Conservation (phyloP, 2,888 invertebrate species). For the Drosophila hamatofila region DNA sequence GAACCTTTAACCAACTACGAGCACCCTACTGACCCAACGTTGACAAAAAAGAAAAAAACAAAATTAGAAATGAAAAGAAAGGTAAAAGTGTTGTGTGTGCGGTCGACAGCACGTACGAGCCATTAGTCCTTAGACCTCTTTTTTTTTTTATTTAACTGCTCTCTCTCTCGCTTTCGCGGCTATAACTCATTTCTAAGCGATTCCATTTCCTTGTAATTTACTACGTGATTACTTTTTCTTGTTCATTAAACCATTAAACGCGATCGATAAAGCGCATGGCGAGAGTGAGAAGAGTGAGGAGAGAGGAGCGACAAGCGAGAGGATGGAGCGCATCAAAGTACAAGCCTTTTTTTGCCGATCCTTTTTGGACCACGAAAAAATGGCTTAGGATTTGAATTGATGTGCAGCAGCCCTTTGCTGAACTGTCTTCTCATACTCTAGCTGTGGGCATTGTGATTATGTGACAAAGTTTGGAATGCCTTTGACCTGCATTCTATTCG, state of each 20-base stretch:
- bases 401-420: slow-evolving; percentile 69
- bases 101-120: slow-evolving; percentile 67
- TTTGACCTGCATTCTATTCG: neutral
- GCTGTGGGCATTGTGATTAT: neutral
- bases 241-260: slow-evolving; percentile 80
- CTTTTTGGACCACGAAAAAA: slow-evolving; percentile 39
- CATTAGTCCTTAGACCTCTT: slow-evolving; percentile 53
- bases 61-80: slow-evolving; percentile 1
- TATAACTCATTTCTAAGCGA: slow-evolving; percentile 79
- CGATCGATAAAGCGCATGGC: slow-evolving; percentile 66
- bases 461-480: neutral
- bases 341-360: slow-evolving; percentile 37
- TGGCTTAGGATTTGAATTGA: slow-evolving; percentile 54
- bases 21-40: slow-evolving; percentile 54
- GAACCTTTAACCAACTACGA: slow-evolving; percentile 61
- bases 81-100: slow-evolving; percentile 54
- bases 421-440: neutral
- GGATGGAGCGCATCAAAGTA: slow-evolving; percentile 25
- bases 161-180: slow-evolving; percentile 8
- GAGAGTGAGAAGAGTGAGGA: neutral
- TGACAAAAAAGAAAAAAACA: slow-evolving; percentile 12
- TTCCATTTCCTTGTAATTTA: slow-evolving; percentile 78
- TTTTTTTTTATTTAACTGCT: slow-evolving; percentile 8
- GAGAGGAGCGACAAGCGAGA: neutral
- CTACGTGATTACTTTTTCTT: slow-evolving; percentile 81